phyloP scores from a whole-genome alignment of 2,113 vertebrate species.

The Ascaphus truei region DNA sequence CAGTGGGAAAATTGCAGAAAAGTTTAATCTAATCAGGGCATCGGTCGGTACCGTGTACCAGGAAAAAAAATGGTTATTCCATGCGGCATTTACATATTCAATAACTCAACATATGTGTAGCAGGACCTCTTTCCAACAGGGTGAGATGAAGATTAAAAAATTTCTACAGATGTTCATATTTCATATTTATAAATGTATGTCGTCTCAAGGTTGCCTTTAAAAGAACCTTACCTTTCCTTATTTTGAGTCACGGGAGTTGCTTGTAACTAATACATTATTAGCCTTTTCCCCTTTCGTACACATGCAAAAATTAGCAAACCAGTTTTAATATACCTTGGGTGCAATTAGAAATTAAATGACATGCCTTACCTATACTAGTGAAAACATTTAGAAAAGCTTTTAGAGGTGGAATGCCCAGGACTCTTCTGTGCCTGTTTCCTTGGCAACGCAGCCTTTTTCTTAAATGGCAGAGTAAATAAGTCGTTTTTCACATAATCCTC shows the following conservation, averaged over 20 bases:
- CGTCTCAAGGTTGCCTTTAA: slow-evolving; percentile 15
- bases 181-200: slow-evolving; percentile 24
- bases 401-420: slow-evolving; percentile 22
- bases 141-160: slow-evolving; percentile 22
- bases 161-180: slow-evolving; percentile 21
- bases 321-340: slow-evolving; percentile 9
- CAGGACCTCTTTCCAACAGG: slow-evolving; percentile 16
- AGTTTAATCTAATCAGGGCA: slow-evolving; percentile 17
- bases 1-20: not conserved
- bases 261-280: slow-evolving; percentile 22
- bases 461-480: slow-evolving; percentile 49
- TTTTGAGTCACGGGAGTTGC: not conserved
- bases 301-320: slow-evolving; percentile 9
- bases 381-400: slow-evolving; percentile 36
- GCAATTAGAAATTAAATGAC: slow-evolving; percentile 28
- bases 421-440: slow-evolving; percentile 40
- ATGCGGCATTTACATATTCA: slow-evolving; percentile 10
- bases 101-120: slow-evolving; percentile 17
- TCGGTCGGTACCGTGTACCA: slow-evolving; percentile 15
- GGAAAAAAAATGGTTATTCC: slow-evolving; percentile 22
- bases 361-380: slow-evolving; percentile 28
- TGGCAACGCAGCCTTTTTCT: slow-evolving; percentile 49
- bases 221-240: not conserved
- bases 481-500: slow-evolving; percentile 43
- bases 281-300: not conserved